phyloP scores from a whole-genome alignment of 2,888 invertebrate genomes.

The Bembecia ichneumoniformis region DNA sequence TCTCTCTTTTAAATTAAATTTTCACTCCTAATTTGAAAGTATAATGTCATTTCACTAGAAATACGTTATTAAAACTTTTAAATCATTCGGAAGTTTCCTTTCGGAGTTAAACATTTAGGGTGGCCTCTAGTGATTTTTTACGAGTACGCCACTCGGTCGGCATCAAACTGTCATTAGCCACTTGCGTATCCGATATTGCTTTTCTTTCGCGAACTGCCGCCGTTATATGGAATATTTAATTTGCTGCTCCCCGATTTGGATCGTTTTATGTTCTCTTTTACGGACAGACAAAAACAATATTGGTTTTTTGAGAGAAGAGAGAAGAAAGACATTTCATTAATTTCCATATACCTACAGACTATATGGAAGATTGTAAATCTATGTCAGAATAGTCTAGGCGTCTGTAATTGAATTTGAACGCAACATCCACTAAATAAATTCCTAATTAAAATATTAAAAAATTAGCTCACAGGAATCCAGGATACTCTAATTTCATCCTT shows the following conservation, averaged over 20 bases:
- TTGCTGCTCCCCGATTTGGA: conserved; percentile 30
- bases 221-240: conserved; percentile 63
- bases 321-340: no score
- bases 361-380: no score
- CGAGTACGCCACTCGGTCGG: conserved; percentile 59
- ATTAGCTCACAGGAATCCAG: no score
- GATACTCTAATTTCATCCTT: no score
- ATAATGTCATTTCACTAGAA: conserved; percentile 74
- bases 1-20: conserved; percentile 74
- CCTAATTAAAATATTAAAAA: no score
- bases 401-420: no score
- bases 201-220: conserved; percentile 57
- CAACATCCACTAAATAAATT: no score
- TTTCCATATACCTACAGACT: no score
- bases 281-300: no score
- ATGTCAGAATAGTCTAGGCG: no score
- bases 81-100: conserved; percentile 68
- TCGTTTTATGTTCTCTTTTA: conserved; percentile 10
- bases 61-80: conserved; percentile 73
- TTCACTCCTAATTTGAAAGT: conserved; percentile 75
- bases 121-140: conserved; percentile 68
- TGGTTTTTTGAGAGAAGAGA: no score
- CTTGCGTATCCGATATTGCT: conserved; percentile 68
- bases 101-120: conserved; percentile 38
- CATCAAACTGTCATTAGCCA: conserved; percentile 70